Conservation (phyloP, 2,888 invertebrate genomes). For the Tetragonula carbonaria region DNA sequence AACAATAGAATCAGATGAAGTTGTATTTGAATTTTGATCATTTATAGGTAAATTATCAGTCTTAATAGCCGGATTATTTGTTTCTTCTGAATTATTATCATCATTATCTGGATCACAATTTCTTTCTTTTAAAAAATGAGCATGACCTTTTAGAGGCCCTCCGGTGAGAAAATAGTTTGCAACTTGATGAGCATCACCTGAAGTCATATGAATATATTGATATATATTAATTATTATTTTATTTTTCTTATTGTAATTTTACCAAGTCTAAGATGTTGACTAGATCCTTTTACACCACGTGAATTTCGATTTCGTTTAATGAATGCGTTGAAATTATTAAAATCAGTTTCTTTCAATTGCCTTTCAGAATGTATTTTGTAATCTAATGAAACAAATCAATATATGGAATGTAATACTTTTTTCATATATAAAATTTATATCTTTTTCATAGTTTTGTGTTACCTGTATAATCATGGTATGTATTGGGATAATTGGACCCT, state of each 20-base stretch:
- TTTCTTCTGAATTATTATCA: slow-evolving; percentile 10
- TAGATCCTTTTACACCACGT: slow-evolving; percentile 34
- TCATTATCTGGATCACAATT: slow-evolving; percentile 29
- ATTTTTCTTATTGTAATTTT: slow-evolving; percentile 1
- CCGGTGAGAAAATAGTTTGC: slow-evolving; percentile 76
- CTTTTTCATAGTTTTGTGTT: slow-evolving; percentile 23
- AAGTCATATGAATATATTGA: not conserved
- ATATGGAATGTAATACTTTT: not conserved
- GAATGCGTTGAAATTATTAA: slow-evolving; percentile 1
- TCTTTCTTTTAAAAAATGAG: slow-evolving; percentile 51
- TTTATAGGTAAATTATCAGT: not conserved
- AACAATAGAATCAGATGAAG: slow-evolving; percentile 21
- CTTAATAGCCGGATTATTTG: slow-evolving; percentile 19
- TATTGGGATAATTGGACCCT: not conserved
- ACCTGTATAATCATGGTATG: slow-evolving; percentile 64
- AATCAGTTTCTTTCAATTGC: slow-evolving; percentile 18
- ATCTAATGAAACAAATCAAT: slow-evolving; percentile 5
- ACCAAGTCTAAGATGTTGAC: slow-evolving; percentile 45
- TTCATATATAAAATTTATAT: not conserved
- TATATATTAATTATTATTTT: not conserved
- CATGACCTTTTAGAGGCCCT: slow-evolving; percentile 68
- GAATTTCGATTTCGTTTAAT: slow-evolving; percentile 26
- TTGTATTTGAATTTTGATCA: slow-evolving; percentile 9
- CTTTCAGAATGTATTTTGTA: not conserved
- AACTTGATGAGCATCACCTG: slow-evolving; percentile 75